Evolutionary conservation across 1,140 invertebrate genomes (phyloP).

Genomic region (Drosophila parvula): DNA sequence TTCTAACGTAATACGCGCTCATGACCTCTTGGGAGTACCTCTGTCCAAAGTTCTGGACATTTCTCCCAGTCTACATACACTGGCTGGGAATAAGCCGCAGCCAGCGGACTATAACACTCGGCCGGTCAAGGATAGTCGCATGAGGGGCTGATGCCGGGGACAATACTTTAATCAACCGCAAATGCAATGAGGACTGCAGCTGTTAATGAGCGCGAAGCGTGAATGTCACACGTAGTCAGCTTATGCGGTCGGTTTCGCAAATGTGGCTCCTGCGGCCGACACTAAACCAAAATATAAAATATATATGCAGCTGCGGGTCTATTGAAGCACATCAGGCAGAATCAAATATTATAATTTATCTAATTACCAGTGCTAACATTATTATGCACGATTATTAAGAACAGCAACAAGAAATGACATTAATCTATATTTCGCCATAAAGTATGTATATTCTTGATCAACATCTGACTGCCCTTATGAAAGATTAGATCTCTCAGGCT

Average conservation of each 20-base stretch:
- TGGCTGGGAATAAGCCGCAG: background rate
- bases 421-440: background rate
- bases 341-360: background rate
- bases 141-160: background rate
- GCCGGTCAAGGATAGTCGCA: background rate
- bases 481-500: too few species aligned
- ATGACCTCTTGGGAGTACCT: background rate
- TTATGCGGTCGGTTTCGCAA: conserved; percentile 16
- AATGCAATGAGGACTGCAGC: conserved; percentile 40
- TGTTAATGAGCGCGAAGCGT: conserved; percentile 20
- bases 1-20: background rate
- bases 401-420: background rate
- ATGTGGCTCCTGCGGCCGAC: conserved; percentile 16
- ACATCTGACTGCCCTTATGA: too few species aligned
- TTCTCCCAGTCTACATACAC: background rate
- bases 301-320: background rate
- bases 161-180: conserved; percentile 50
- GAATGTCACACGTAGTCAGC: conserved; percentile 29
- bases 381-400: background rate
- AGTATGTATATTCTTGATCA: background rate
- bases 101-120: background rate
- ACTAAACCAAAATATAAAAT: conserved; percentile 12
- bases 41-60: background rate
- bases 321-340: background rate
- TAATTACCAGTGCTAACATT: background rate